phyloP scores from a whole-genome alignment of 2,797 vertebrate genomes.

The Spinus olivaceus region DNA sequence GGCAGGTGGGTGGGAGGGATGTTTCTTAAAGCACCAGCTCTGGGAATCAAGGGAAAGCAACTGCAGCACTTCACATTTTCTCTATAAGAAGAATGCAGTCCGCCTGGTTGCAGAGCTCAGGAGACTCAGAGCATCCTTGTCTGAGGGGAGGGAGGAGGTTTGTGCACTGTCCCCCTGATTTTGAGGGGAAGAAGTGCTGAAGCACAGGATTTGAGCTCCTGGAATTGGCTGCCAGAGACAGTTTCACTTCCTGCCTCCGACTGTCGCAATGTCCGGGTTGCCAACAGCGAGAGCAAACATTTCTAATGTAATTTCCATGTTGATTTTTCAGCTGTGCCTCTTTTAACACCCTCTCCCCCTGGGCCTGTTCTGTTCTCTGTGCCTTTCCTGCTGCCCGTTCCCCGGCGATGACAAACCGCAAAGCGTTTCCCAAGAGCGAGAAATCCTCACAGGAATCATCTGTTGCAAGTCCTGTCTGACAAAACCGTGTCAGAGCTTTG shows the following conservation, averaged over 20 bases:
- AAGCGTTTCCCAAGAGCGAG: constrained; percentile 43
- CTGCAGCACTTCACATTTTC: background rate
- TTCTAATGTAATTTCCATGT: constrained; percentile 2
- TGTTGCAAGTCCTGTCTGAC: constrained; percentile 54
- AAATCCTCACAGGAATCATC: constrained; percentile 53
- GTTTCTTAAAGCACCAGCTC: constrained; percentile 4
- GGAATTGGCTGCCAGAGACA: background rate
- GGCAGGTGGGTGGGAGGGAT: constrained; percentile 28
- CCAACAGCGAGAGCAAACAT: background rate
- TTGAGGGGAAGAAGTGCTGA: background rate
- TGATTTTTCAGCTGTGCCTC: background rate
- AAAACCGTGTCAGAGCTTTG: constrained; percentile 42
- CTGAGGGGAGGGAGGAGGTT: background rate
- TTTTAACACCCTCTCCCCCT: background rate
- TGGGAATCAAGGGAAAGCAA: background rate
- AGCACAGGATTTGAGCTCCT: background rate
- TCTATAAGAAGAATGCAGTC: background rate
- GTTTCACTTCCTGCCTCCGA: background rate
- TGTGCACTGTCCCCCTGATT: background rate
- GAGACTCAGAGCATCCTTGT: background rate
- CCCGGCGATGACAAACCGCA: background rate
- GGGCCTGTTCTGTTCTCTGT: background rate
- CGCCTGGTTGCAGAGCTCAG: background rate
- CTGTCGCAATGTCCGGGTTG: background rate
- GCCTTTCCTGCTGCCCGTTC: background rate